Percentiles rank a stretch among this genome's conserved stretches.
Evolutionary conservation across 2,888 invertebrate species (phyloP).

Genomic region (Platycnemis pennipes): DNA sequence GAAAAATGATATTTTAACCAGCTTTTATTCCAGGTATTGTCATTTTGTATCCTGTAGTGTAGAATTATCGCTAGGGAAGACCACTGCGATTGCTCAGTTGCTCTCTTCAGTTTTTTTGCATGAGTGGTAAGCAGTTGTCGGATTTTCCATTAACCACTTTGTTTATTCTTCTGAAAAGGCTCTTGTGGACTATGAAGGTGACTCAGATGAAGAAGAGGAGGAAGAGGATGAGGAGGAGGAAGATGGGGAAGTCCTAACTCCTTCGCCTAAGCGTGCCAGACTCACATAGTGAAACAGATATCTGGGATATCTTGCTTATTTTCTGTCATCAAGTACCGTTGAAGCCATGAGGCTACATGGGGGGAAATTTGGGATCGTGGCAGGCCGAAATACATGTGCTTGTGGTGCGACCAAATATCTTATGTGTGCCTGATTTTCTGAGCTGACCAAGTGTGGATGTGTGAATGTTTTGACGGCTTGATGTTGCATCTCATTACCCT

Average conservation of each 20-base stretch:
- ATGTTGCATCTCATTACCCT: slow-evolving; percentile 42
- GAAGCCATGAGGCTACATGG: slow-evolving; percentile 54
- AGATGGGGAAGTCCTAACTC: slow-evolving; percentile 78
- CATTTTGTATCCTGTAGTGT: too few relatives aligned
- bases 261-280: slow-evolving; percentile 87
- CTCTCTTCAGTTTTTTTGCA: too few relatives aligned
- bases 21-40: too few relatives aligned
- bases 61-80: too few relatives aligned
- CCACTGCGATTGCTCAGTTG: too few relatives aligned
- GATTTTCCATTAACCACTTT: not conserved
- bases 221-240: slow-evolving; percentile 80
- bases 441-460: slow-evolving; percentile 35
- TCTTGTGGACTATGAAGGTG: slow-evolving; percentile 98
- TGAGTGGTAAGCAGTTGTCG: too few relatives aligned
- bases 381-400: slow-evolving; percentile 45
- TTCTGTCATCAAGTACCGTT: slow-evolving; percentile 55
- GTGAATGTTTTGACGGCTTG: slow-evolving; percentile 36
- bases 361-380: slow-evolving; percentile 30
- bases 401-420: slow-evolving; percentile 49
- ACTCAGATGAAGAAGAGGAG: slow-evolving; percentile 97
- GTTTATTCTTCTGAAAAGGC: slow-evolving; percentile 82
- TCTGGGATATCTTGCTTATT: slow-evolving; percentile 55
- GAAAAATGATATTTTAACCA: too few relatives aligned
- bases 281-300: slow-evolving; percentile 84
- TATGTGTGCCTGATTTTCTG: slow-evolving; percentile 53